phyloP scores from a whole-genome alignment of 2,888 invertebrate species.

The Parnassius orleans region DNA sequence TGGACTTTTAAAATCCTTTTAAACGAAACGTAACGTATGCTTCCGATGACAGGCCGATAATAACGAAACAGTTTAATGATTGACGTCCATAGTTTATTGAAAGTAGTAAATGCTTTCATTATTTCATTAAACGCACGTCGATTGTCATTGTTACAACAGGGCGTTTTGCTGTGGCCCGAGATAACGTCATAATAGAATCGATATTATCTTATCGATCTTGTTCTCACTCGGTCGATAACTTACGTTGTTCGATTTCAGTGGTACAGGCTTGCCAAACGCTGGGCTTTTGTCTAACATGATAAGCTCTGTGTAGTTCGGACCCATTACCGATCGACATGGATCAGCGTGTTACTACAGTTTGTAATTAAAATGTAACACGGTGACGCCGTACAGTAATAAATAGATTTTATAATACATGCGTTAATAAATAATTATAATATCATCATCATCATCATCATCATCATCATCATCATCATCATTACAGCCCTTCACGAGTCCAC shows the following conservation, averaged over 20 bases:
- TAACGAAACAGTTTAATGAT: constrained; percentile 21
- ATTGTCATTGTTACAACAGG: constrained; percentile 16
- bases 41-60: constrained; percentile 15
- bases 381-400: neutral
- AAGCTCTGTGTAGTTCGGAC: constrained; percentile 11
- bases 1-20: constrained; percentile 4
- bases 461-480: too few relatives aligned
- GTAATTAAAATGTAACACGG: constrained; percentile 17
- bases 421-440: too few relatives aligned
- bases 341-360: constrained; percentile 5
- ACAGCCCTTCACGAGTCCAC: too few relatives aligned
- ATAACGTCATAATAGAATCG: constrained; percentile 25
- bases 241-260: constrained; percentile 18
- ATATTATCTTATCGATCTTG: constrained; percentile 27
- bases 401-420: too few relatives aligned
- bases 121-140: constrained; percentile 25
- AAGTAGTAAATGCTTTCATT: constrained; percentile 24
- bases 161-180: constrained; percentile 19
- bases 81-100: constrained; percentile 23
- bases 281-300: constrained; percentile 21
- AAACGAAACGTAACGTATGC: constrained; percentile 11
- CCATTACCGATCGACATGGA: constrained; percentile 12
- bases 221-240: constrained; percentile 23
- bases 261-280: constrained; percentile 9
- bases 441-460: too few relatives aligned